phyloP scores from a whole-genome alignment of 2,888 invertebrate genomes.

The Lingula anatina region DNA sequence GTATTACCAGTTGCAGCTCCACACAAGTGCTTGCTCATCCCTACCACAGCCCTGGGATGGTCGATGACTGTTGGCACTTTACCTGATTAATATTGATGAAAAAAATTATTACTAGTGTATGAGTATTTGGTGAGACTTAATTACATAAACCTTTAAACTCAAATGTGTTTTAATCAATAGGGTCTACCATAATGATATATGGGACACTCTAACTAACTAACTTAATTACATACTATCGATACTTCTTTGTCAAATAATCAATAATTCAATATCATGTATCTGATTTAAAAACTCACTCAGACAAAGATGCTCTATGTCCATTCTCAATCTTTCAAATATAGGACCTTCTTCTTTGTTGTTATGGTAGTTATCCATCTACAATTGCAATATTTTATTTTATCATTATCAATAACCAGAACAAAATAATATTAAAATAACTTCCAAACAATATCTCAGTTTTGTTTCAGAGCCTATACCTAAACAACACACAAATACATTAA shows the following conservation, averaged over 20 bases:
- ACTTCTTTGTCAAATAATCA: no score
- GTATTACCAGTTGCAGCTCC: conserved; percentile 75
- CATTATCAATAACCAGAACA: no score
- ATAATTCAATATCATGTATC: no score
- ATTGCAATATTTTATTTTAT: no score
- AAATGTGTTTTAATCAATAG: no score
- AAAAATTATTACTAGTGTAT: no score
- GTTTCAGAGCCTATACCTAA: conserved; percentile 1
- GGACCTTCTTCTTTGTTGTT: conserved; percentile 39
- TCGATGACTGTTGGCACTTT: conserved; percentile 26
- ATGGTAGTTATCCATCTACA: conserved; percentile 50
- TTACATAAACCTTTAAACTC: no score
- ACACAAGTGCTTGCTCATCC: conserved; percentile 82
- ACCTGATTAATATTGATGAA: no score
- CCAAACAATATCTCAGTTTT: background rate
- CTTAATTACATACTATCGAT: background rate
- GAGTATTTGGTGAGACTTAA: no score
- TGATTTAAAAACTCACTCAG: conserved; percentile 52
- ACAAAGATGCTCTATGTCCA: conserved; percentile 75
- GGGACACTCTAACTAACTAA: background rate
- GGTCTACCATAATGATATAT: no score
- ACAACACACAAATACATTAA: background rate
- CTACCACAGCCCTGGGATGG: conserved; percentile 55
- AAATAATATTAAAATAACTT: conserved; percentile 5
- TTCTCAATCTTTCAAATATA: conserved; percentile 63